Conservation (phyloP, 2,888 invertebrate species). For the Andrena bucephala region DNA sequence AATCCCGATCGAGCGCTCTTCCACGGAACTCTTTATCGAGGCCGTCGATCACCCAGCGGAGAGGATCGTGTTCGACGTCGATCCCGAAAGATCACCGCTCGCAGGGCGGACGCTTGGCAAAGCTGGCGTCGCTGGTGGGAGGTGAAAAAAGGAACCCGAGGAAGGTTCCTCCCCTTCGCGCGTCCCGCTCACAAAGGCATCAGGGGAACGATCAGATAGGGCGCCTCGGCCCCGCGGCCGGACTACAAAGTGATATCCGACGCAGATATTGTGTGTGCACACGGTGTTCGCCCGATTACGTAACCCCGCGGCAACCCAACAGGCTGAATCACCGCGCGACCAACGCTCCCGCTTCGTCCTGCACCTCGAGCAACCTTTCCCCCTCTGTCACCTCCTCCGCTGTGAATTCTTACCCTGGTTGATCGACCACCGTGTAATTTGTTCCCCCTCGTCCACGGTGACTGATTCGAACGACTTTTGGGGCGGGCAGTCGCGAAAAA, state of each 20-base stretch:
- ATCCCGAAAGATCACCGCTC: slow-evolving; percentile 52
- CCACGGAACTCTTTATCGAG: slow-evolving; percentile 57
- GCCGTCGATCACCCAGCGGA: slow-evolving; percentile 50
- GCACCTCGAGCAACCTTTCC: not conserved
- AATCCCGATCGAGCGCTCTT: slow-evolving; percentile 29
- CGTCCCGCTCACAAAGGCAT: slow-evolving; percentile 72
- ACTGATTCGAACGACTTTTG: not conserved
- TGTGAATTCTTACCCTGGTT: slow-evolving; percentile 11
- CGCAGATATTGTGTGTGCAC: slow-evolving; percentile 78
- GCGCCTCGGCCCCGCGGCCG: slow-evolving; percentile 77
- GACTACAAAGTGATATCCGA: slow-evolving; percentile 83
- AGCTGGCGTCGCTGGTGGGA: slow-evolving; percentile 2
- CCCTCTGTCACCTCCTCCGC: not conserved
- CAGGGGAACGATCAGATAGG: slow-evolving; percentile 79
- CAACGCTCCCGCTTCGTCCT: slow-evolving; percentile 8
- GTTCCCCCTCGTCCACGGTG: not conserved
- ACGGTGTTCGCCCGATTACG: slow-evolving; percentile 80
- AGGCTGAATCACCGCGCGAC: slow-evolving; percentile 74
- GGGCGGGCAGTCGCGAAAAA: no score
- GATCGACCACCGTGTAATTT: slow-evolving; percentile 17
- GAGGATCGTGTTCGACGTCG: slow-evolving; percentile 62
- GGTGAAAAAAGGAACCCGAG: slow-evolving; percentile 56
- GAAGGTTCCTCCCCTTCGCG: slow-evolving; percentile 66
- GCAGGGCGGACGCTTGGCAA: slow-evolving; percentile 18
- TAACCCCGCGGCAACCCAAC: slow-evolving; percentile 72